Evolutionary conservation across 2,797 vertebrate species (phyloP), one percentile per base, ranked within the genome.

Genomic region (Ispidina picta): DNA sequence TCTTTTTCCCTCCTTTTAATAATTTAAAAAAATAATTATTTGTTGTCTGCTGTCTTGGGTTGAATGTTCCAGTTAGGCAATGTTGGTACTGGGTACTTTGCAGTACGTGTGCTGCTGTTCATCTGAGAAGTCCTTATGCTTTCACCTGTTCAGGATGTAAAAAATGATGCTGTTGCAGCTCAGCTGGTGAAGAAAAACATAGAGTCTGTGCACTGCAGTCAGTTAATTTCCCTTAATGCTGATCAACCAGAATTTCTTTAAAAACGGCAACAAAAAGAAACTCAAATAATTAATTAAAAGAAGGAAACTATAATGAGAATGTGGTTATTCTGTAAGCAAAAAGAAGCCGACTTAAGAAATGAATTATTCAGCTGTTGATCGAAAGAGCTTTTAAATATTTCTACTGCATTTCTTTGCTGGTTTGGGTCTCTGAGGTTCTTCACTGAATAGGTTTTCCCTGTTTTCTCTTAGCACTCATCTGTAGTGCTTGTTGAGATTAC

Each of bases 391-490:
- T 26, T 46, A n/a, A 20, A 10, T 55, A 74, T 90, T 93, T 55
- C 26, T 84, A 65, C 37, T 71, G 1, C 0, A 0, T 77, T 92
- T 93, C 29, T 10, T 8, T 92, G 49, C 64, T 91, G 49, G 5
- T 62, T 91, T 93, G 68, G 19, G 29, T 64, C 54, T 69, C 74
- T 39, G 41, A 56, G 52, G 4, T 62, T 77, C 54, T 88, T 43
- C 41, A 28, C 26, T 62, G 56, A 82, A 41, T 18, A 76, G 25
- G 10, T 84, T 90, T 87, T 69, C 51, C 64, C 31, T 8, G 1
- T 80, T 81, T 86, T 88, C 72, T 63, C 12, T 83, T 94, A 88
- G 77, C 43, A 88, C 69, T 31, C 85, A 11, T 74, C 86, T 49
- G 48, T 44, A 72, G 55, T 44, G 51, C 58, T 83, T 0, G 0